Conservation (phyloP, 2,888 invertebrate species). For the Drosophila quinaria region DNA sequence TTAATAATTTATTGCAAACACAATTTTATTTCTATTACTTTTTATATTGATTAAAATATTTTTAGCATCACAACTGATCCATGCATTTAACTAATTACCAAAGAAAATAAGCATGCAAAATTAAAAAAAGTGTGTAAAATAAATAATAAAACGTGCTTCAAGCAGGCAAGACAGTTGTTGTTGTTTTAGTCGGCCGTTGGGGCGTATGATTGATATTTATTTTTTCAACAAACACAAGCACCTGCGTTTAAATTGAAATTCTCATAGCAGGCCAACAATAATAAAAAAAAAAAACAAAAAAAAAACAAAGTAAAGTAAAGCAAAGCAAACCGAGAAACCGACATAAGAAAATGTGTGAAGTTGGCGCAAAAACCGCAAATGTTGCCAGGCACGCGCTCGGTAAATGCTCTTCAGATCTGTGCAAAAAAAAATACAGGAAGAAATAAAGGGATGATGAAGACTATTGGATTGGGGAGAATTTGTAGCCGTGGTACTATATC, state of each 20-base stretch:
- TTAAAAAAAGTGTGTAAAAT: constrained; percentile 45
- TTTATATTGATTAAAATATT: neutral
- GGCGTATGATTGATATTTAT: constrained; percentile 80
- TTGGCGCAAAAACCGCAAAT: constrained; percentile 79
- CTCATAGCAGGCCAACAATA: constrained; percentile 66
- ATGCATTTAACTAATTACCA: constrained; percentile 58
- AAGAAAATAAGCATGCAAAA: constrained; percentile 49
- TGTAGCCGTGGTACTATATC: constrained; percentile 36
- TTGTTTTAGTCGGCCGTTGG: constrained; percentile 46
- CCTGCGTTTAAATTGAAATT: constrained; percentile 78
- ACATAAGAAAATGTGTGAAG: constrained; percentile 78
- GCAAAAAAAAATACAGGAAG: constrained; percentile 35
- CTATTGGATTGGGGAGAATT: constrained; percentile 3
- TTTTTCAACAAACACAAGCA: constrained; percentile 75
- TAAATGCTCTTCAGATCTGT: constrained; percentile 67
- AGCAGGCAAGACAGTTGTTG: constrained; percentile 4
- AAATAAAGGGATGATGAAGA: constrained; percentile 6
- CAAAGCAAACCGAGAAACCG: constrained; percentile 48
- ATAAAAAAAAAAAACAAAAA: constrained; percentile 34
- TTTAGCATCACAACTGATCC: neutral
- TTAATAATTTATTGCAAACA: neutral
- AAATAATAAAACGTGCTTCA: constrained; percentile 20
- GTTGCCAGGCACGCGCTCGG: constrained; percentile 76
- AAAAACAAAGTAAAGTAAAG: constrained; percentile 36
- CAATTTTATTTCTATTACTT: neutral